Base-by-base conservation (phyloP, 2,113 vertebrate genomes). In the Chrysochloris asiatica region DNA sequence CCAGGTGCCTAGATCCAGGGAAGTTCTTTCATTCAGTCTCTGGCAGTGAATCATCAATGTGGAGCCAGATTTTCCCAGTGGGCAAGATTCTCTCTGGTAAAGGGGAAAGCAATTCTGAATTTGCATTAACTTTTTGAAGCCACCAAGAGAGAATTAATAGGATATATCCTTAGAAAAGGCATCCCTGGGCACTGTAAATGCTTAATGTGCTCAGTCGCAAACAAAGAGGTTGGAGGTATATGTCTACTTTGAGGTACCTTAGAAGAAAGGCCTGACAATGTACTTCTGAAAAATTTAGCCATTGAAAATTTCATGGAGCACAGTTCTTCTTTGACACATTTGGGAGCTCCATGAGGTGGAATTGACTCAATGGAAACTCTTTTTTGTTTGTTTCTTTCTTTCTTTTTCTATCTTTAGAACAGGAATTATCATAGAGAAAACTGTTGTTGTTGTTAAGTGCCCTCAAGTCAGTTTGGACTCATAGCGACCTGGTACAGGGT, bases 1-100 rank as follows among this genome's bases (percentile, higher is more conserved):
- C 92, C 96, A 97, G 96, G 95, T 97, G 95, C 86, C 83, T 3
- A 73, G 82, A 86, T 65, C 45, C 38, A 81, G 83, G n/a, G 73
- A 61, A 76, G n/a, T 22, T 67, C 83, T 95, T 95, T 93, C 56
- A 83, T 85, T 93, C 72, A 36, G 54, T 93, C 94, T 92, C 93
- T 95, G 92, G 95, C 94, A 82, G 48, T 12, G 67, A 94, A 48
- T 83, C 43, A 63, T 92, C 63, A 88, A 61, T 33, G 16, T 16
- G 41, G 14, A 96, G 93, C 86, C 92, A 94, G 92, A 54, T 59
- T 78, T 52, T 93, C 83, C 81, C 92, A 88, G 28, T 87, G 85
- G 81, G 47, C 47, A 81, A 67, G 81, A 86, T 87, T 13, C 69
- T 86, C 84, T 83, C 26, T 81, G 61, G 45, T 91, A 71, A 79